Base-by-base conservation (phyloP, 2,888 invertebrate genomes). In the Phyllotreta cruciferae region DNA sequence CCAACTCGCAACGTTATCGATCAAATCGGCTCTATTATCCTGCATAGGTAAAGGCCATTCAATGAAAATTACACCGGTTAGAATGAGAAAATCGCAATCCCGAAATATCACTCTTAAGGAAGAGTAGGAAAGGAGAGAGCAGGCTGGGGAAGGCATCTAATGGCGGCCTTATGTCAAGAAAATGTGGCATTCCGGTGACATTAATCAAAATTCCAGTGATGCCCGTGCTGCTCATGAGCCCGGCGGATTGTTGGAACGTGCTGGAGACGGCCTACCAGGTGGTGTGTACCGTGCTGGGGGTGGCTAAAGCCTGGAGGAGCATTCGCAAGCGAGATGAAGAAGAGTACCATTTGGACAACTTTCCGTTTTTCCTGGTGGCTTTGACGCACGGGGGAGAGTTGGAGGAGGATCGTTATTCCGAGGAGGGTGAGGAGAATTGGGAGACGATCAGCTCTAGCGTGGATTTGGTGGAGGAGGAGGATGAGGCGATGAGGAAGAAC, bases 161-260 rank as follows among this genome's bases (percentile, higher is more conserved):
- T 8, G n/a, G 7, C 1, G 6, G 36, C 35, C 9, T 35, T 49
- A 14, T 2, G 11, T 35, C 36, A 49, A 36, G 5, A 24, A 24
- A 24, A 24, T 24, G 24, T 24, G 2, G 2, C 2, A 24, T 24
- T 24, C 24, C 24, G n/a, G 7, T 44, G 10, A 1, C 9, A 6
- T 24, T 24, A 10, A 10, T 49, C 35, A 34, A 49, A 49, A 49
- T 49, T 35, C 35, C 35, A 8, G 49, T 49, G 9, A 49, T 49
- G 49, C 11, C 49, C 35, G 11, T 35, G 10, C 35, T 49, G 9
- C 47, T 4, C 47, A 4, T 47, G 9, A 47, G 6, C 47, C 24
- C 47, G 7, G 47, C 34, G 6, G 49, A 49, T 1, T 49, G 49
- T 9, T 49, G 49, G 49, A 49, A 49, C 14, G 11, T 35, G 49